These are phyloP conservation scores for Hypanus sabinus DNA, from an alignment of 2,113 vertebrate species.

Conservation along the genomic window DNA sequence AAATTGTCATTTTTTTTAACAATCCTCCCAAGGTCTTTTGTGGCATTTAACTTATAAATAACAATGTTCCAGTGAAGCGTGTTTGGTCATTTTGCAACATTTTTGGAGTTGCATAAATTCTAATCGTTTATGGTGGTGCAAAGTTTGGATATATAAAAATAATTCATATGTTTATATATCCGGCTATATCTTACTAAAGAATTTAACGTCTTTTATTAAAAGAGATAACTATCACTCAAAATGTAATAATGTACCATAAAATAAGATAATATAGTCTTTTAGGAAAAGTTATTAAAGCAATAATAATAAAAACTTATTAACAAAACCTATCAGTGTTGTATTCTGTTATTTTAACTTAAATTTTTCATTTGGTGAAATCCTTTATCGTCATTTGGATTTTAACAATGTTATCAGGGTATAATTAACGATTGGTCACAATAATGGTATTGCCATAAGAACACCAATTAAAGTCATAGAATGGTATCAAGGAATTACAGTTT, in stretches of 20 bases:
- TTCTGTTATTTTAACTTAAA: background rate
- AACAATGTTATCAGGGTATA: background rate
- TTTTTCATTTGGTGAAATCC: background rate
- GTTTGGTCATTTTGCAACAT: no score
- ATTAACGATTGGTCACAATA: background rate
- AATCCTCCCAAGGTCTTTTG: no score
- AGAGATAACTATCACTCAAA: background rate
- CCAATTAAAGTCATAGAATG: background rate
- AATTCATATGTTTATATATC: background rate
- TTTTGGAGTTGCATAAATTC: no score
- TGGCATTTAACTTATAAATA: no score
- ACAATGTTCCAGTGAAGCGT: no score
- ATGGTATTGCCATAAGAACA: background rate
- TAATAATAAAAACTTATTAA: background rate
- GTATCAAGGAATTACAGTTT: background rate
- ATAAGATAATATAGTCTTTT: background rate
- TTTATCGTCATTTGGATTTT: background rate
- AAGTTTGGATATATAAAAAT: no score
- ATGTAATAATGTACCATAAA: background rate
- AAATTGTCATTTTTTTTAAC: no score
- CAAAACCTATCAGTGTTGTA: background rate
- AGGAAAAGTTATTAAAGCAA: background rate
- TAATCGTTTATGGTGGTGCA: no score
- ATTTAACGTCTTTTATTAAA: background rate
- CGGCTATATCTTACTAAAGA: background rate